Conservation (phyloP, 2,888 invertebrate genomes). For the Ophion obscuratus region DNA sequence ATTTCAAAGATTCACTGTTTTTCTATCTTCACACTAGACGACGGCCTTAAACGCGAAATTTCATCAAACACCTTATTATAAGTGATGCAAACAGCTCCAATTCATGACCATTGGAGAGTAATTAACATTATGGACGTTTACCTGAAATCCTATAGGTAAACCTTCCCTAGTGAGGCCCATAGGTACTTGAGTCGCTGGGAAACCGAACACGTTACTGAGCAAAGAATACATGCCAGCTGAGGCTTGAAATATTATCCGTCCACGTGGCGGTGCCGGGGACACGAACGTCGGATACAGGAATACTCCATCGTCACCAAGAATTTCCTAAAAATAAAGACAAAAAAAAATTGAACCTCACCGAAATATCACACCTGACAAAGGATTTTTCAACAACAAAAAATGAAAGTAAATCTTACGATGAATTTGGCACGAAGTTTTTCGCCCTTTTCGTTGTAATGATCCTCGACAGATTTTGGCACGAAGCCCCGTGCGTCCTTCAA, state of each 20-base stretch:
- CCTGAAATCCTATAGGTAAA: conserved; percentile 91
- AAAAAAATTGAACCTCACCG: background rate
- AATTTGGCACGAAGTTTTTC: conserved; percentile 75
- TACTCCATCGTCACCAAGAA: conserved; percentile 87
- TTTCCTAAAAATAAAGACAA: conserved; percentile 81
- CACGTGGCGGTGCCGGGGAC: conserved; percentile 83
- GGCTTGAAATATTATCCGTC: conserved; percentile 86
- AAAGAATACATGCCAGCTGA: conserved; percentile 88
- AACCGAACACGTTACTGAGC: conserved; percentile 89
- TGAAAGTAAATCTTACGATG: conserved; percentile 58
- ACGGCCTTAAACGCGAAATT: too few species aligned
- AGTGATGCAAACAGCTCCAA: too few species aligned
- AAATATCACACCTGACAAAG: background rate
- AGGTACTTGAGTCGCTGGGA: conserved; percentile 92
- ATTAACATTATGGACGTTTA: conserved; percentile 77
- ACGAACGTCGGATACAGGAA: conserved; percentile 85
- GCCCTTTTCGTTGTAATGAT: conserved; percentile 79
- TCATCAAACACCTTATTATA: too few species aligned
- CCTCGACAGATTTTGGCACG: conserved; percentile 74
- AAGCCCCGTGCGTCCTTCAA: conserved; percentile 82
- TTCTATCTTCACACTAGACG: too few species aligned
- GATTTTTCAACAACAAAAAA: background rate
- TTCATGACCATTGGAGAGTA: background rate
- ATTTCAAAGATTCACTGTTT: too few species aligned
- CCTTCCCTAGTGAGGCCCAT: conserved; percentile 87